Conservation (phyloP, 1,140 invertebrate species). For the Polyergus mexicanus region DNA sequence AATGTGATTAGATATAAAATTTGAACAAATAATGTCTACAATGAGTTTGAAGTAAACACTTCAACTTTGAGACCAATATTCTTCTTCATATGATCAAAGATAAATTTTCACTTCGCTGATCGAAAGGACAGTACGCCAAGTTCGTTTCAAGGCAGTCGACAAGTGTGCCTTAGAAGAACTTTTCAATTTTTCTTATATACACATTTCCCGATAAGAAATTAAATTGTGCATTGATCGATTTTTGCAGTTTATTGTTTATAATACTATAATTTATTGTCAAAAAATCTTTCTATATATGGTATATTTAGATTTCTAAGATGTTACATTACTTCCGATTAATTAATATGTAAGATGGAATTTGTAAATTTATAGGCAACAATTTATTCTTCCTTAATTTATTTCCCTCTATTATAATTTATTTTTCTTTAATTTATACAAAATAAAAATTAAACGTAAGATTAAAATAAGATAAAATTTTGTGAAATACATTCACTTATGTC, state of each 20-base stretch:
- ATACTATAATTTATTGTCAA: background rate
- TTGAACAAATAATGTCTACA: background rate
- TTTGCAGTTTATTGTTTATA: background rate
- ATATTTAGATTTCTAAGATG: background rate
- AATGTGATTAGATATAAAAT: background rate
- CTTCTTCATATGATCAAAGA: conserved; percentile 2
- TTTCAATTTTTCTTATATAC: background rate
- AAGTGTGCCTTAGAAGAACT: background rate
- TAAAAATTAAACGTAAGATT: background rate
- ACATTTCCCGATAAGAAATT: background rate
- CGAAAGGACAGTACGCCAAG: conserved; percentile 15
- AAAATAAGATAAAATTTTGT: background rate
- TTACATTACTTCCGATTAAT: background rate
- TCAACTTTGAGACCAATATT: conserved; percentile 31
- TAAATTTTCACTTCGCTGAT: conserved; percentile 18
- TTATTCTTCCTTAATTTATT: no score
- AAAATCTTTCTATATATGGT: background rate
- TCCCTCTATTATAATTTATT: background rate
- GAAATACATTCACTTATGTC: conserved; percentile 13
- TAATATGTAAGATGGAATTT: background rate
- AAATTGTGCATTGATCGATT: background rate
- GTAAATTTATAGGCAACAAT: no score
- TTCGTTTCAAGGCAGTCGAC: conserved; percentile 10
- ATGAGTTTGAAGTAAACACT: conserved; percentile 8
- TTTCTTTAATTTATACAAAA: background rate